These are phyloP conservation scores for Gopherus flavomarginatus DNA, from an alignment of 2,113 vertebrate species.

Conservation along the genomic window DNA sequence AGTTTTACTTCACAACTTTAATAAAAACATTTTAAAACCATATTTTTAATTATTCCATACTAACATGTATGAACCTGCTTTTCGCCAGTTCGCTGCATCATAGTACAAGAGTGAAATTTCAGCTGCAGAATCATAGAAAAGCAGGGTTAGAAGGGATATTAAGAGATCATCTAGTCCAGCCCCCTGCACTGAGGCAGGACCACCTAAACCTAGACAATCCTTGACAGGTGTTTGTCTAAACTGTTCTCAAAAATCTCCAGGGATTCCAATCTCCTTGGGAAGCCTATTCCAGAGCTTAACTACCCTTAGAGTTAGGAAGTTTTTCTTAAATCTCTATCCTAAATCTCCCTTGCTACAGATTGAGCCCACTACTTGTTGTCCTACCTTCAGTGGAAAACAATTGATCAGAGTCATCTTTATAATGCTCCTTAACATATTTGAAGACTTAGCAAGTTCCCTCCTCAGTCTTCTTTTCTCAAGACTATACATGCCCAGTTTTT, in stretches of 20 bases:
- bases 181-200: background rate
- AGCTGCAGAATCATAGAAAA: background rate
- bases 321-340: background rate
- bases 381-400: background rate
- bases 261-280: background rate
- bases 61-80: background rate
- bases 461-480: background rate
- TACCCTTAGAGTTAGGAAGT: background rate
- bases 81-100: background rate
- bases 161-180: background rate
- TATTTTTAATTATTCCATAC: background rate
- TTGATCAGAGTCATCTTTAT: background rate
- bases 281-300: background rate
- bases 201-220: background rate
- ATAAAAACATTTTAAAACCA: background rate
- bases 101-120: background rate
- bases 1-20: background rate
- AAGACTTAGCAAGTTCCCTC: background rate
- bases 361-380: background rate
- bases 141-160: background rate
- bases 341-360: background rate
- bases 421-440: background rate
- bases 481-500: background rate
- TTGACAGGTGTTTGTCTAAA: background rate
- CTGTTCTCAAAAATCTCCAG: background rate